Percentiles rank a stretch among this genome's conserved stretches.
Evolutionary conservation across 2,113 vertebrate genomes (phyloP).

Genomic region (Panthera uncia): DNA sequence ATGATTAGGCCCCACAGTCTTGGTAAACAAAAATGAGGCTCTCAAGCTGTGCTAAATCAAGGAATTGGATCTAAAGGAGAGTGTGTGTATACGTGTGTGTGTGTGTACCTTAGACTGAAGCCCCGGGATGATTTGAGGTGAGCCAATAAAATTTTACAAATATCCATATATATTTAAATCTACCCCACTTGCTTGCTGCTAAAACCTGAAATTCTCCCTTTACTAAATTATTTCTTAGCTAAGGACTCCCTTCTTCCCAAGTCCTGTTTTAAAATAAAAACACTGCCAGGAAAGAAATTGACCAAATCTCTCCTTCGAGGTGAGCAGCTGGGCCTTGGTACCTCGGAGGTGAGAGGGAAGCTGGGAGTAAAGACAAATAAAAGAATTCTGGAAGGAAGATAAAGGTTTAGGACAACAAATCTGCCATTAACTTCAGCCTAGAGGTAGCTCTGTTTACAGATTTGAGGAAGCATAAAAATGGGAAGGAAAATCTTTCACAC

Average conservation of each 20-base stretch:
- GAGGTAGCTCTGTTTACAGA: neutral
- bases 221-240: neutral
- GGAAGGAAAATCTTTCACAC: neutral
- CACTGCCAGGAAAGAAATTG: neutral
- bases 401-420: neutral
- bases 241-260: neutral
- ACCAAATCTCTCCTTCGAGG: neutral
- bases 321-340: neutral
- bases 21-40: neutral
- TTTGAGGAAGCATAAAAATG: neutral
- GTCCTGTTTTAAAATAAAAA: conserved; percentile 36
- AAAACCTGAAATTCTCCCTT: neutral
- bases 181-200: neutral
- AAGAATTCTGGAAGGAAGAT: neutral
- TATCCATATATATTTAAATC: neutral
- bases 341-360: neutral
- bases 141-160: neutral
- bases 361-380: neutral
- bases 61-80: neutral
- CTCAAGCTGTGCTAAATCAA: neutral
- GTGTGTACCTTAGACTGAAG: neutral
- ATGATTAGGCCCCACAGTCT: neutral
- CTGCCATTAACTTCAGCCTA: neutral
- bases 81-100: neutral
- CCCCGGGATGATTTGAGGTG: neutral